phyloP scores from a whole-genome alignment of 1,140 invertebrate genomes.

The Cheumatopsyche charites region DNA sequence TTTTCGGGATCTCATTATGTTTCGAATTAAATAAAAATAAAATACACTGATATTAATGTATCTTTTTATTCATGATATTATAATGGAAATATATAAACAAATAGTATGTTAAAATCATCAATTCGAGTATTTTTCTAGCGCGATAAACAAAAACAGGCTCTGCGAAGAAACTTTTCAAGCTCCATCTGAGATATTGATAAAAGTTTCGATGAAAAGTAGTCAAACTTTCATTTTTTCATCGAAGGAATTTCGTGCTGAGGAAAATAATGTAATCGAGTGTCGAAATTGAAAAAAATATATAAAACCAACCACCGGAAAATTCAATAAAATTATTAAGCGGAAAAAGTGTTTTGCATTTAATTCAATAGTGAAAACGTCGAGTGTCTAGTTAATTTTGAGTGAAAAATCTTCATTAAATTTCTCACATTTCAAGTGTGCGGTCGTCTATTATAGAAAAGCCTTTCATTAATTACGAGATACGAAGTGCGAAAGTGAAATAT shows the following conservation, averaged over 20 bases:
- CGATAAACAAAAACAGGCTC: background rate
- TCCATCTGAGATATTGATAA: background rate
- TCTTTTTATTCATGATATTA: too few species aligned
- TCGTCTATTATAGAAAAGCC: too few species aligned
- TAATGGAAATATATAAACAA: too few species aligned
- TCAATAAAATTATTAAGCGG: background rate
- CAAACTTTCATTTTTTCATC: background rate
- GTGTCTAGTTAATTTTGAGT: too few species aligned
- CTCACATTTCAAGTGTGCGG: too few species aligned
- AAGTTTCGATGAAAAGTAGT: background rate
- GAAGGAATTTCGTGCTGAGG: background rate
- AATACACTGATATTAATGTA: too few species aligned
- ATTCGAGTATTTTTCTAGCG: background rate
- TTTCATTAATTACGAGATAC: background rate
- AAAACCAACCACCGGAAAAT: background rate
- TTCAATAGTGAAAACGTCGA: too few species aligned
- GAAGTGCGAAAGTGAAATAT: conserved; percentile 15
- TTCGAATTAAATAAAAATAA: too few species aligned
- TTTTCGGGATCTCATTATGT: too few species aligned
- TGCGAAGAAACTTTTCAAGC: background rate
- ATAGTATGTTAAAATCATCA: background rate
- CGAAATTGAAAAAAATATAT: background rate
- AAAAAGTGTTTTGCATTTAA: background rate
- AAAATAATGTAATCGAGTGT: conserved; percentile 7
- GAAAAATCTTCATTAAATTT: too few species aligned